phyloP scores from a whole-genome alignment of 2,888 invertebrate genomes.

The Dryobotodes eremita region DNA sequence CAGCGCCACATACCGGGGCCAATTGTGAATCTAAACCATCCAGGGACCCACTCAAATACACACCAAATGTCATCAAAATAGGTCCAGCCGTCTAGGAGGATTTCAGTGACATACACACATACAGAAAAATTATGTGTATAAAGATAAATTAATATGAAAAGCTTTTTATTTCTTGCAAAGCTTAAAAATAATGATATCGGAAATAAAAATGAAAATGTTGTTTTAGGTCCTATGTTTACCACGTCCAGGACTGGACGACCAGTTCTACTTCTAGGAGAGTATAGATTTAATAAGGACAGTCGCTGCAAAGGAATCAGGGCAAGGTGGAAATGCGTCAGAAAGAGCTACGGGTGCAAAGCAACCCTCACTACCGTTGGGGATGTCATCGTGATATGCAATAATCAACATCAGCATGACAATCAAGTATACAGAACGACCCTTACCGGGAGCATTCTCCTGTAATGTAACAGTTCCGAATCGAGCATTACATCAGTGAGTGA shows the following conservation, averaged over 20 bases:
- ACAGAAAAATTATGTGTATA: too few relatives aligned
- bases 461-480: background rate
- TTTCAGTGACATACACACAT: too few relatives aligned
- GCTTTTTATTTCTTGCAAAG: too few relatives aligned
- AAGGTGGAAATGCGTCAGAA: slow-evolving; percentile 77
- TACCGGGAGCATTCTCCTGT: background rate
- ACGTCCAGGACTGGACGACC: slow-evolving; percentile 70
- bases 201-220: too few relatives aligned
- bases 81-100: too few relatives aligned
- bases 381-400: slow-evolving; percentile 64
- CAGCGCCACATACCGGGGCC: too few relatives aligned
- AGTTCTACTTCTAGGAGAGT: slow-evolving; percentile 73
- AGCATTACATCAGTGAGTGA: background rate
- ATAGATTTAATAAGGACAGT: slow-evolving; percentile 75
- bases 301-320: slow-evolving; percentile 68
- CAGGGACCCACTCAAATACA: too few relatives aligned
- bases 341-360: slow-evolving; percentile 74
- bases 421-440: background rate
- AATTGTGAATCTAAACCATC: too few relatives aligned
- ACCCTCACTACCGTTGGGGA: slow-evolving; percentile 72
- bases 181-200: too few relatives aligned
- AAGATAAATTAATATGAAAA: too few relatives aligned
- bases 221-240: slow-evolving; percentile 33
- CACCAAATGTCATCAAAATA: too few relatives aligned
- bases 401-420: slow-evolving; percentile 16